Conservation (phyloP, 37 sponge, comb jelly and placozoan species). For the Spongia lamella region DNA sequence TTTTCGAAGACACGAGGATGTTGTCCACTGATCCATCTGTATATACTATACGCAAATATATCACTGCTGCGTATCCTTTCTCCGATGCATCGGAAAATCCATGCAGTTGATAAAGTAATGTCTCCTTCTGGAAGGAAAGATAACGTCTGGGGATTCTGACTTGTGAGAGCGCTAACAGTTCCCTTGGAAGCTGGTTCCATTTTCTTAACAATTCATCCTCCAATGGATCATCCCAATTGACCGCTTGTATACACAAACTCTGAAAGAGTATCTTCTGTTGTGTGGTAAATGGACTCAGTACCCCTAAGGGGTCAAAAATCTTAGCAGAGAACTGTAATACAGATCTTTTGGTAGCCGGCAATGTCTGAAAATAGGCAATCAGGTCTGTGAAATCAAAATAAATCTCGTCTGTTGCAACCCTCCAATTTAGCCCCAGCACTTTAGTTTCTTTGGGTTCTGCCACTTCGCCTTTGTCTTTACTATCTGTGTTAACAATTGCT, state of each 20-base stretch:
- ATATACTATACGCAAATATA: conserved; percentile 5
- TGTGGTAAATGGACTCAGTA: conserved; percentile 26
- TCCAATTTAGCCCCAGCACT: conserved; percentile 34
- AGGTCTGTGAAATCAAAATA: conserved; percentile 4
- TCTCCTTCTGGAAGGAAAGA: no score
- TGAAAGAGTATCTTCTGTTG: conserved; percentile 31
- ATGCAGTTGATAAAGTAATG: conserved; percentile 1
- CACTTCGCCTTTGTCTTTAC: no score
- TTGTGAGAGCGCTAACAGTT: neutral
- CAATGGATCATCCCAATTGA: conserved; percentile 27
- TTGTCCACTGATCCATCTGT: neutral
- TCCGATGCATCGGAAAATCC: conserved; percentile 29
- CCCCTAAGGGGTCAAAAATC: conserved; percentile 34
- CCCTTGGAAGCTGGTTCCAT: neutral
- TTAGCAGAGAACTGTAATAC: neutral
- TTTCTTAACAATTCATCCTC: neutral
- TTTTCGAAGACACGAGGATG: conserved; percentile 14
- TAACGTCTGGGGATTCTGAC: conserved; percentile 5
- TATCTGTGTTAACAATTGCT: no score
- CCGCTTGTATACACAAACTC: neutral
- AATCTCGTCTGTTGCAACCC: conserved; percentile 5
- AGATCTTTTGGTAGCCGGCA: conserved; percentile 15
- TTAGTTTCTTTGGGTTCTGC: no score
- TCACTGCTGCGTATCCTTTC: conserved; percentile 15
- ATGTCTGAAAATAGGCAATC: neutral